A percentile compares a stretch with the other conserved stretches of the same genome.
phyloP scores from a whole-genome alignment of 2,888 invertebrate species.

The Eristalis pertinax region DNA sequence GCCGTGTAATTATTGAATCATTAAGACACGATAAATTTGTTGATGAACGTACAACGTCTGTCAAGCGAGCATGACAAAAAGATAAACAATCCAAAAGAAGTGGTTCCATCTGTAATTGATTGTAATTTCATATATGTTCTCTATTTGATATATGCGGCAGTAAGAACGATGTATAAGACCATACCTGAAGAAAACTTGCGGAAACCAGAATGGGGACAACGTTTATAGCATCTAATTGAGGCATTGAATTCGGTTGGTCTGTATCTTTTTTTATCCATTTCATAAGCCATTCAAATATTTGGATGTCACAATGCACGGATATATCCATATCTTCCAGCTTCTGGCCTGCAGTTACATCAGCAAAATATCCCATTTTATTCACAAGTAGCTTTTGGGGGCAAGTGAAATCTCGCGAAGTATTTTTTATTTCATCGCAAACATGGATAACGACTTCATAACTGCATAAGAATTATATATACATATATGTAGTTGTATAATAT shows the following conservation, averaged over 20 bases:
- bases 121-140: background rate
- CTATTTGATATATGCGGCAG: background rate
- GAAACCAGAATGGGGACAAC: conserved; percentile 96
- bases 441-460: conserved; percentile 95
- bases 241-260: conserved; percentile 80
- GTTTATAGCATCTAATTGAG: conserved; percentile 89
- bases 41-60: conserved; percentile 91
- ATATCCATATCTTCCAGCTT: conserved; percentile 95
- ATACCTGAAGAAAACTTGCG: conserved; percentile 91
- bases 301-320: conserved; percentile 97
- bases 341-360: conserved; percentile 92
- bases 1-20: conserved; percentile 87
- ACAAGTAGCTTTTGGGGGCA: conserved; percentile 93
- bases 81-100: conserved; percentile 92
- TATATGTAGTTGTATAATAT: background rate
- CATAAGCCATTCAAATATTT: conserved; percentile 98
- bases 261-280: conserved; percentile 94
- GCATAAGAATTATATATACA: background rate
- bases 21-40: conserved; percentile 94
- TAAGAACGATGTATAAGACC: background rate
- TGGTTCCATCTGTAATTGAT: conserved; percentile 89
- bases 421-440: conserved; percentile 96
- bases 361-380: conserved; percentile 97
- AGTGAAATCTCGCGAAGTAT: conserved; percentile 92
- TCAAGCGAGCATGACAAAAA: conserved; percentile 93